phyloP scores from a whole-genome alignment of 2,797 vertebrate genomes.

The Xiphophorus birchmanni region DNA sequence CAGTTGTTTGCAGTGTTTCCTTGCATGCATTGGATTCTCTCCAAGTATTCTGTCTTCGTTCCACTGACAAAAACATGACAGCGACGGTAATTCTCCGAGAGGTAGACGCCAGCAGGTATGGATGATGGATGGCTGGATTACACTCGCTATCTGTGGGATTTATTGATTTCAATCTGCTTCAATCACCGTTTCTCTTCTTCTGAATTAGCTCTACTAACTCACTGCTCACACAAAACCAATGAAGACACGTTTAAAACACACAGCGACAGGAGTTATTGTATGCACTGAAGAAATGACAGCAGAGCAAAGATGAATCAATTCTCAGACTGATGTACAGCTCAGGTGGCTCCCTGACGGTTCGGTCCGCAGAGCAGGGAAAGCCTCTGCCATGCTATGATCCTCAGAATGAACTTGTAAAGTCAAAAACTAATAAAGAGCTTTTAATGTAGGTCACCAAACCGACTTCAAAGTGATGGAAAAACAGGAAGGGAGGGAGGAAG shows the following conservation, averaged over 20 bases:
- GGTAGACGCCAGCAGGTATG: background rate
- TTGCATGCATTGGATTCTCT: background rate
- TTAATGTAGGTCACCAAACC: slow-evolving; percentile 65
- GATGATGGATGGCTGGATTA: background rate
- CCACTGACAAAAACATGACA: background rate
- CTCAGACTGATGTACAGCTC: background rate
- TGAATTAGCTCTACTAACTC: background rate
- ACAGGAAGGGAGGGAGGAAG: slow-evolving; percentile 23
- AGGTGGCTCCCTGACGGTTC: slow-evolving; percentile 8
- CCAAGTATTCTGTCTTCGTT: background rate
- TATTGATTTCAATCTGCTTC: background rate
- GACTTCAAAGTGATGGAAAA: slow-evolving; percentile 52
- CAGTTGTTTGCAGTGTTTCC: background rate
- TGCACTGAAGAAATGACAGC: background rate
- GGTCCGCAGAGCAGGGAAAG: slow-evolving; percentile 2
- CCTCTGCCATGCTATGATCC: background rate
- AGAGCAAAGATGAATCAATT: background rate
- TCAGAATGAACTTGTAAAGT: background rate
- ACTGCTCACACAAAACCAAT: background rate
- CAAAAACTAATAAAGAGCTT: slow-evolving; percentile 66
- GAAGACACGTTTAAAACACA: background rate
- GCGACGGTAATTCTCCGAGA: background rate
- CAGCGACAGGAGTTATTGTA: background rate
- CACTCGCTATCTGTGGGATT: background rate
- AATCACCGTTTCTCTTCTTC: background rate